Percentiles rank a stretch among this genome's conserved stretches.
phyloP scores from a whole-genome alignment of 2,113 vertebrate species.

The Garra rufa region DNA sequence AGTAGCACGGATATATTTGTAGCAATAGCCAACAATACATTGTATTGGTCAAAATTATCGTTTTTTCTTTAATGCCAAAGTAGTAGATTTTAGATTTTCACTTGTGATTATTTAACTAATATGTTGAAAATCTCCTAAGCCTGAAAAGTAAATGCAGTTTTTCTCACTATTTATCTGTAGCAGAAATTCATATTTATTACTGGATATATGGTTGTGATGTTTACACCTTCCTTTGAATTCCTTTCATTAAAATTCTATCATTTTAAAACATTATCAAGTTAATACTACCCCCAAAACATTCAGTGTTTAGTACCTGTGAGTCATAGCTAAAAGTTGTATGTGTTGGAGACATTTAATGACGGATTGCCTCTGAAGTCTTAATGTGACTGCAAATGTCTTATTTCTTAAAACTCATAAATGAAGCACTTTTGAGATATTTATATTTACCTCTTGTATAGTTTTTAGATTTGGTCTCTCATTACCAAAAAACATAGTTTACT shows the following conservation, averaged over 20 bases:
- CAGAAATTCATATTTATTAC: neutral
- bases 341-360: neutral
- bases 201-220: neutral
- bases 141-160: neutral
- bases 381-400: conserved; percentile 71
- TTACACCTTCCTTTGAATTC: neutral
- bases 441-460: conserved; percentile 20
- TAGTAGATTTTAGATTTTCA: neutral
- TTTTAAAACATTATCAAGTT: neutral
- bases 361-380: conserved; percentile 66
- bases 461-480: conserved; percentile 42
- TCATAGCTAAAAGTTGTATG: neutral
- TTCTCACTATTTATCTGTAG: neutral
- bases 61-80: too few species aligned
- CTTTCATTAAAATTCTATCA: neutral
- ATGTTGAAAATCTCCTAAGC: neutral
- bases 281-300: neutral
- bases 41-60: too few species aligned
- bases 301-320: neutral
- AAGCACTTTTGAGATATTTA: conserved; percentile 69
- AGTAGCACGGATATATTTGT: too few species aligned
- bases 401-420: conserved; percentile 60
- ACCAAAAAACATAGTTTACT: conserved; percentile 7
- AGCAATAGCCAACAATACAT: too few species aligned
- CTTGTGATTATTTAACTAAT: neutral